Conservation (phyloP, 2,888 invertebrate genomes). For the Tenthredo amoena region DNA sequence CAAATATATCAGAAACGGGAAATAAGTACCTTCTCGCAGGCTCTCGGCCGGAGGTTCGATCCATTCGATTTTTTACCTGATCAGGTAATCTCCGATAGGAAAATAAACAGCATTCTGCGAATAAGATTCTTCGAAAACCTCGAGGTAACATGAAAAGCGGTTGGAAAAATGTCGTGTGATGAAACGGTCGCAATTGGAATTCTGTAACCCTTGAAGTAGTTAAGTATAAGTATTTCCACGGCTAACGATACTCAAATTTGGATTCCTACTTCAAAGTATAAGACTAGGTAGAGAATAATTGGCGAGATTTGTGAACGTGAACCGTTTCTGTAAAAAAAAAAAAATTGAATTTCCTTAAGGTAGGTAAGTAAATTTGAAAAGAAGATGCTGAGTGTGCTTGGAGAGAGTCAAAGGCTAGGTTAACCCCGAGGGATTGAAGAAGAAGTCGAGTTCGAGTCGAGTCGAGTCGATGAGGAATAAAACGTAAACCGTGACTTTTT, state of each 20-base stretch:
- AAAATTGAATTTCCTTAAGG: not conserved
- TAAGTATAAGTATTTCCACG: not conserved
- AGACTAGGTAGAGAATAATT: not conserved
- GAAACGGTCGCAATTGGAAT: not conserved
- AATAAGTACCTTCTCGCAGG: not conserved
- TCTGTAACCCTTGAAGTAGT: not conserved
- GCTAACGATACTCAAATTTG: not conserved
- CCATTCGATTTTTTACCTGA: not conserved
- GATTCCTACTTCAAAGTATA: not conserved
- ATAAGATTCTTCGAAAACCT: not conserved
- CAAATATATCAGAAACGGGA: constrained; percentile 10
- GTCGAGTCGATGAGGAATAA: constrained; percentile 31
- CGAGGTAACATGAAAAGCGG: not conserved
- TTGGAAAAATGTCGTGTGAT: not conserved
- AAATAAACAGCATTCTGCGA: not conserved
- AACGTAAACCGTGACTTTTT: not conserved
- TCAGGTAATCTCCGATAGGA: not conserved
- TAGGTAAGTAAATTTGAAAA: not conserved
- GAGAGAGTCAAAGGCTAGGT: not conserved
- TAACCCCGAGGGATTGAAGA: not conserved
- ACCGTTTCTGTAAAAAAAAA: not conserved
- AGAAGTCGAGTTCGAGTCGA: not conserved
- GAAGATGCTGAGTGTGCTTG: not conserved
- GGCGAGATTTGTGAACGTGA: not conserved
- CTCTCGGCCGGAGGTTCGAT: not conserved